These are phyloP conservation scores for Spongilla lacustris DNA, from an alignment of 37 sponge, comb jelly and placozoan species.

Conservation along the genomic window DNA sequence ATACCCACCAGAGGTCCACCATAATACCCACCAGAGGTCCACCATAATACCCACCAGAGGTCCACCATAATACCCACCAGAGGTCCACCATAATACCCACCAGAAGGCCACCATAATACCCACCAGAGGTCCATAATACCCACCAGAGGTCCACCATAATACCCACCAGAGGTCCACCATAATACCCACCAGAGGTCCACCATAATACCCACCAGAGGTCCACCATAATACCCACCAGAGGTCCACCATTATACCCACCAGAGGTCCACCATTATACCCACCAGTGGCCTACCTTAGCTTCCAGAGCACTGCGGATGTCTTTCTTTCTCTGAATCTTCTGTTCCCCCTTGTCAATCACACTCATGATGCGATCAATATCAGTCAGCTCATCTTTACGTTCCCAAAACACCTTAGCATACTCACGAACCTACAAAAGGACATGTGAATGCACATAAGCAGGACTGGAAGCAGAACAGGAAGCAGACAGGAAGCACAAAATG, in stretches of 20 bases:
- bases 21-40: no score
- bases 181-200: not conserved
- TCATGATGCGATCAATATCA: conserved; percentile 88
- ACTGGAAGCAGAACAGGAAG: not conserved
- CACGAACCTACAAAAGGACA: conserved; percentile 62
- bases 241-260: not conserved
- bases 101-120: no score
- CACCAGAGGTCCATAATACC: not conserved
- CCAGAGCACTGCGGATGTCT: conserved; percentile 89
- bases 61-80: no score
- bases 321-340: conserved; percentile 92
- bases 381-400: conserved; percentile 90
- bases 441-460: not conserved
- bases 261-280: no score
- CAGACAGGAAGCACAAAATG: no score
- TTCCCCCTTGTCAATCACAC: conserved; percentile 95
- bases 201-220: not conserved
- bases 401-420: conserved; percentile 95
- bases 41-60: no score
- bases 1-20: no score
- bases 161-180: not conserved
- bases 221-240: not conserved
- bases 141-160: not conserved
- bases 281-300: conserved; percentile 58
- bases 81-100: no score